Evolutionary conservation across 2,113 vertebrate species (phyloP), one percentile per base, ranked within the genome.

Genomic region (Hippocampus zosterae): DNA sequence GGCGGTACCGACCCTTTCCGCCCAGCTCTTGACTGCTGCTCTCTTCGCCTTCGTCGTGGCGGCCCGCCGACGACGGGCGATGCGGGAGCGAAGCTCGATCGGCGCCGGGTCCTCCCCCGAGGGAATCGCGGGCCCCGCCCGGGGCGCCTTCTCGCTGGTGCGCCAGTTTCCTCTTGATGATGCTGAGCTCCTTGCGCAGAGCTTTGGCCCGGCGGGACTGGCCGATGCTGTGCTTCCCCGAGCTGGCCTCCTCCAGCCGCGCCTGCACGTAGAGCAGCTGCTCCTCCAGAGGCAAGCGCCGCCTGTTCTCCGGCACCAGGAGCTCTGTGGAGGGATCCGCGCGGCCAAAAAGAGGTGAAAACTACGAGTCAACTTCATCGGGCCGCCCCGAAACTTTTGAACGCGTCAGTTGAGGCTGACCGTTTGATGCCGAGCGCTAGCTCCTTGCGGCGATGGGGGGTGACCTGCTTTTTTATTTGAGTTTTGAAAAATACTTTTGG

Each of bases 21-120:
- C 92, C 92, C 77, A 92, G 97, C 90, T 98, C 96, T 85, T 98
- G 96, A 89, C 97, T 98, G 91, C 96, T 99, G 93, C 97, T 98
- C 90, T 99, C 96, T 53, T 96, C 97, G 0, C 95, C 95, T 57
- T 97, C 97, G 3, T 97, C 96, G 73, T 96, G 89, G 90, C 93
- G 91, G 81, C 94, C 27, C 76, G 33, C 33, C 85, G 92, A 84
- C 82, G 92, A 86, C 65, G 90, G 68, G 72, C 91, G 92, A 74
- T 91, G 92, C 2, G 84, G 81, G 23, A 91, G 88, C 19, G 84
- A 83, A 0, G 81, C 81, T 3, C 91, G 81, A 21, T 92, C 91
- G 56, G 81, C 84, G 15, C 87, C 85, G 10, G 84, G 81, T 16
- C 77, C 85, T 0, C 88, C 79, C 52, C 91, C 91, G 27, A 94